Evolutionary conservation across 2,888 invertebrate genomes (phyloP), one percentile per base, ranked within the genome.

Genomic region (Drosophila diplacantha): DNA sequence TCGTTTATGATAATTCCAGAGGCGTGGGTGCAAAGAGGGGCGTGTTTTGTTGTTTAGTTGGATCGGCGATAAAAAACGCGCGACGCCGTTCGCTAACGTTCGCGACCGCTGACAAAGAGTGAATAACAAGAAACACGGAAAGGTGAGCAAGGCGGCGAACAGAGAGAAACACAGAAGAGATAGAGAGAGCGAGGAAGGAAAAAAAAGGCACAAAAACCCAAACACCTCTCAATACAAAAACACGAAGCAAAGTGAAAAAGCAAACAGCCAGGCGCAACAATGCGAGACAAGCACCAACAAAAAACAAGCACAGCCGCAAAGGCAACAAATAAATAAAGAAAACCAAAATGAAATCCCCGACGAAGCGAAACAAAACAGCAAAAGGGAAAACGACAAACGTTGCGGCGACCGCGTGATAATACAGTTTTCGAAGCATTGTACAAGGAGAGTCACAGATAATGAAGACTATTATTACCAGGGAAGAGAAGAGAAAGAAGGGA

Each of bases 61-160:
- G 65, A 54, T 62, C 63, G 62, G 52, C 75, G 74, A 62, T 63
- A 61, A 64, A 67, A 72, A 66, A 65, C 64, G 69, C 75, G 65
- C 68, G 62, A 63, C 72, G 69, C 66, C 82, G 83, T 73, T 70
- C 79, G 71, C 70, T 71, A 65, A 74, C 77, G 72, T 69, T 71
- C 71, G 61, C 44, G 52, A 37, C 52, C 78, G 78, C 68, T 71
- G 83, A 70, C 75, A 80, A 83, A 77, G 80, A 80, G 81, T 80
- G 78, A 80, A 77, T 84, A 83, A 80, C 75, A 58, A 64, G 59
- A 75, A 77, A 44, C 43, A 35, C 20, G 14, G 39, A 41, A 63
- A 63, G 37, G 41, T 41, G 22, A 31, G 51, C 39, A 16, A 29
- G 22, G 37, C 29, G 20, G 22, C 51, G 24, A 35, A 50, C 51